Conservation (phyloP, 2,797 vertebrate species). For the Gallinago stenura region DNA sequence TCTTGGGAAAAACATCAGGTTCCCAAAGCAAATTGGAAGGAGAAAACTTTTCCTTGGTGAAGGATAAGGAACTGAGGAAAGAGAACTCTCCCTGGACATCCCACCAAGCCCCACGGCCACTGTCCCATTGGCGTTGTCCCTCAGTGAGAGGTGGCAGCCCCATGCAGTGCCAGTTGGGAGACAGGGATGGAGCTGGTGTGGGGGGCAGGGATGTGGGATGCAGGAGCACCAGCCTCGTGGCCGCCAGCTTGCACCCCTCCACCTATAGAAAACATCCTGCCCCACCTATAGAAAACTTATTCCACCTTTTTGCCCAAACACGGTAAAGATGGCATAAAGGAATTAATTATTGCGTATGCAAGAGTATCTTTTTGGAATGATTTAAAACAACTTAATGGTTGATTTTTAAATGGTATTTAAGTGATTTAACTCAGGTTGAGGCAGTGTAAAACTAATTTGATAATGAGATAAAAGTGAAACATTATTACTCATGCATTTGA, state of each 20-base stretch:
- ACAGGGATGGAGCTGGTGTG: neutral
- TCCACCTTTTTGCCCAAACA: neutral
- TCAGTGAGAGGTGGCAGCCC: neutral
- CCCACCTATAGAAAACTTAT: fast-evolving
- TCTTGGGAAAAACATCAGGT: neutral
- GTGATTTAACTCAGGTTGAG: neutral
- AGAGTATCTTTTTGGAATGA: neutral
- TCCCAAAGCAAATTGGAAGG: neutral
- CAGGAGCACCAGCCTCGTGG: neutral
- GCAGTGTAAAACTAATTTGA: neutral
- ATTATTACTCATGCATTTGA: neutral
- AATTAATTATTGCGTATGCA: neutral
- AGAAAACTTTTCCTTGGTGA: neutral
- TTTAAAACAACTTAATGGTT: neutral
- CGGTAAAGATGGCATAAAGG: neutral
- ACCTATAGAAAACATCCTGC: neutral
- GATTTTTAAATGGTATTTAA: neutral
- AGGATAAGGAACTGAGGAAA: neutral
- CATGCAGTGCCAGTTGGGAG: neutral
- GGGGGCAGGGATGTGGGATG: neutral
- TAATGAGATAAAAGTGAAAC: slow-evolving; percentile 18
- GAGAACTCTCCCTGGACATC: neutral
- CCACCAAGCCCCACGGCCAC: fast-evolving
- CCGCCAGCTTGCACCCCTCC: neutral
- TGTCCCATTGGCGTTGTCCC: fast-evolving